Evolutionary conservation across 2,888 invertebrate genomes (phyloP).

Genomic region (Hartigia nigra): DNA sequence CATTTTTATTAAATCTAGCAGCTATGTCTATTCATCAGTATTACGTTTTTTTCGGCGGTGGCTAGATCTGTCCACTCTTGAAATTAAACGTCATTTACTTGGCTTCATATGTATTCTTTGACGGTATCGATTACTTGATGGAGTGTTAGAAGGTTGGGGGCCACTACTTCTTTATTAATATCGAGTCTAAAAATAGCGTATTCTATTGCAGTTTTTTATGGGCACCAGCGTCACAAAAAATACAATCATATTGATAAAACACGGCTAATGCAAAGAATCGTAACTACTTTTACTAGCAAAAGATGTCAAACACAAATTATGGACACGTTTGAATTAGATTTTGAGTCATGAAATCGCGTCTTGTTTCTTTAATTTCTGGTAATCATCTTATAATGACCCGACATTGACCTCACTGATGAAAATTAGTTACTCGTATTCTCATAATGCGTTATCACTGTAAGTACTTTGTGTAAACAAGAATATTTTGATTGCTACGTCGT

Average conservation of each 20-base stretch:
- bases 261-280: not conserved
- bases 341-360: not conserved
- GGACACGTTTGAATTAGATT: not conserved
- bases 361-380: not conserved
- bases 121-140: not conserved
- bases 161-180: not conserved
- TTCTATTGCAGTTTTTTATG: not conserved
- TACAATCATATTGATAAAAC: not conserved
- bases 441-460: not conserved
- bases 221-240: no score
- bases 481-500: not conserved
- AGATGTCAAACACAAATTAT: not conserved
- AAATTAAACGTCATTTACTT: not conserved
- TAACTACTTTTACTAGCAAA: no score
- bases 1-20: not conserved
- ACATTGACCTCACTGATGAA: not conserved
- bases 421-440: not conserved
- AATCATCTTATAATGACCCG: not conserved
- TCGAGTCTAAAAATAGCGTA: not conserved
- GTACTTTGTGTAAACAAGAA: not conserved
- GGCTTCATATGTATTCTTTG: not conserved
- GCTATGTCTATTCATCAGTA: not conserved
- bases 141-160: not conserved
- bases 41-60: not conserved
- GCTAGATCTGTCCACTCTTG: not conserved